Evolutionary conservation across 2,797 vertebrate species (phyloP).

Genomic region (Gephyroberyx darwinii): DNA sequence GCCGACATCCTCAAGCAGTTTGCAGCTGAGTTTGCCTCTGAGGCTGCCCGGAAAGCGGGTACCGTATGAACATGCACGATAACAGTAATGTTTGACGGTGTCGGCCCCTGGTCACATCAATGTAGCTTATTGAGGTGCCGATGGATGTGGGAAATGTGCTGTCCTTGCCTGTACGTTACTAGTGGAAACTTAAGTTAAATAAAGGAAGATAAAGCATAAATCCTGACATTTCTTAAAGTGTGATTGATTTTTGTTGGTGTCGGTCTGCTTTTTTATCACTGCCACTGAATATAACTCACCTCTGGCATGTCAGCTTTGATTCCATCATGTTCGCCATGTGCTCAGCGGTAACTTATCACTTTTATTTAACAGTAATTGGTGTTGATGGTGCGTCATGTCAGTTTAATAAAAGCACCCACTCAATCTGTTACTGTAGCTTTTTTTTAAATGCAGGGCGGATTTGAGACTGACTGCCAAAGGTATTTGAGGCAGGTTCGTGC

Average conservation of each 20-base stretch:
- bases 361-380: neutral
- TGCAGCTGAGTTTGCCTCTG: constrained; percentile 89
- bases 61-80: neutral
- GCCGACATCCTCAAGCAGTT: constrained; percentile 95
- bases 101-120: no score
- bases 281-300: no score
- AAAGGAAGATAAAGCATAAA: no score
- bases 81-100: no score
- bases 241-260: no score
- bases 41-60: constrained; percentile 91
- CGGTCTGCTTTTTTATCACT: no score
- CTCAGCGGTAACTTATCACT: constrained; percentile 13
- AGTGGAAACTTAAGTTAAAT: no score
- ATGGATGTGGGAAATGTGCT: no score
- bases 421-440: neutral
- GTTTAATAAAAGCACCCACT: constrained; percentile 23
- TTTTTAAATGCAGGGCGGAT: constrained; percentile 23
- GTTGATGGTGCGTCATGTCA: neutral
- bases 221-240: no score
- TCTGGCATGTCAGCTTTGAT: no score
- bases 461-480: constrained; percentile 15
- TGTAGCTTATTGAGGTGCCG: no score
- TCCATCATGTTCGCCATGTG: neutral
- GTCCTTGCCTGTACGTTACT: no score
- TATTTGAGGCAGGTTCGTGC: constrained; percentile 29